A percentile compares a stretch with the other conserved stretches of the same genome.
These are phyloP conservation scores for Thamnophis sirtalis DNA, from an alignment of 2,113 vertebrate species.

Conservation along the genomic window DNA sequence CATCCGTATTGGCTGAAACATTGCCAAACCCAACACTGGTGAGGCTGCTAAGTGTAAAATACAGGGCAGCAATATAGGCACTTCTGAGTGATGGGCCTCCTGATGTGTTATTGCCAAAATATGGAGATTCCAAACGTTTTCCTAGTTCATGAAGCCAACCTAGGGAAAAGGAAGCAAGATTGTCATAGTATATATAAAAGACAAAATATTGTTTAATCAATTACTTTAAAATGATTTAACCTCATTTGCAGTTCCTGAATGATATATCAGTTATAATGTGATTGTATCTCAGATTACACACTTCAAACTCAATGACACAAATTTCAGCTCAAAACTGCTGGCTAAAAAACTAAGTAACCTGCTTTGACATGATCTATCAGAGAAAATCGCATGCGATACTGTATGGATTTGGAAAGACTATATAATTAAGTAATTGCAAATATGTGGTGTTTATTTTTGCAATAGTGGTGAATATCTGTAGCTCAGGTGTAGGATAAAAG, in stretches of 20 bases:
- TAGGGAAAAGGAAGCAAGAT: conserved; percentile 51
- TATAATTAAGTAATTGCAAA: neutral
- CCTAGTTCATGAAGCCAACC: conserved; percentile 97
- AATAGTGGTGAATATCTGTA: no score
- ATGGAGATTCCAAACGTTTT: conserved; percentile 91
- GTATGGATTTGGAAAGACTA: neutral
- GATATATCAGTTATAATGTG: neutral
- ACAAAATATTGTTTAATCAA: neutral
- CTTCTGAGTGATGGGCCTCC: conserved; percentile 86
- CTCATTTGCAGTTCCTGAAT: neutral
- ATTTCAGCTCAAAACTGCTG: neutral
- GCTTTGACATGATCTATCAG: neutral
- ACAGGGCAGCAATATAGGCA: conserved; percentile 92
- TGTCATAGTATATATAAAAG: neutral
- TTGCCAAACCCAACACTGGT: conserved; percentile 98
- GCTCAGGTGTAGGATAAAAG: no score
- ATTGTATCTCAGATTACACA: neutral
- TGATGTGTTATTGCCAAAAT: conserved; percentile 76
- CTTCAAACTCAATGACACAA: neutral
- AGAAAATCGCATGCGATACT: neutral
- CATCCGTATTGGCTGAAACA: conserved; percentile 93
- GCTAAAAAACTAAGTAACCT: neutral
- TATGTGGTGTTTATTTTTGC: neutral
- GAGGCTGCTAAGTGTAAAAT: conserved; percentile 97
- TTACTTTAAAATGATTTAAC: neutral